Evolutionary conservation across 1,140 invertebrate genomes (phyloP).

Genomic region (Hestina assimilis): DNA sequence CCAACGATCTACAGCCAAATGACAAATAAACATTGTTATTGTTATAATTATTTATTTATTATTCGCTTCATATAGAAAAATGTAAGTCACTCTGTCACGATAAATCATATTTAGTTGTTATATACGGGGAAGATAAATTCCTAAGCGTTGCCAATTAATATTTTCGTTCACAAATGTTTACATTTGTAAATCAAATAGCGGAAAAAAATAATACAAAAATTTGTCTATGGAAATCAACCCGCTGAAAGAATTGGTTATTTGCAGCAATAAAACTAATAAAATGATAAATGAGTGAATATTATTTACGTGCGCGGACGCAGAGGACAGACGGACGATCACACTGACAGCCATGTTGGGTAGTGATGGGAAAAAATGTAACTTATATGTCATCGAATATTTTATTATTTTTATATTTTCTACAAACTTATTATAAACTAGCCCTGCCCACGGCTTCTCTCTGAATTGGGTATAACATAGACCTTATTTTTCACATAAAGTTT

Average conservation of each 20-base stretch:
- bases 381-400: background rate
- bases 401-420: constrained; percentile 6
- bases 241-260: constrained; percentile 27
- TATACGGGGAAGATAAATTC: background rate
- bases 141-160: constrained; percentile 7
- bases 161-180: constrained; percentile 4
- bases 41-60: too few species aligned
- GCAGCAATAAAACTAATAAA: constrained; percentile 35
- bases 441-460: too few species aligned
- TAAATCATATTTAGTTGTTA: background rate
- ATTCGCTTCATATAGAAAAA: background rate
- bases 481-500: too few species aligned
- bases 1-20: too few species aligned
- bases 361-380: background rate
- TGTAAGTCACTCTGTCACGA: background rate
- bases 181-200: constrained; percentile 3
- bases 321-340: constrained; percentile 17
- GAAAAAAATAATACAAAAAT: background rate
- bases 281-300: constrained; percentile 38
- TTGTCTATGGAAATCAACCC: background rate
- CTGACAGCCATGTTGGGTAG: background rate
- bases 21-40: too few species aligned
- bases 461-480: too few species aligned
- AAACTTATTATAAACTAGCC: too few species aligned
- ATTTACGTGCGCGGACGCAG: constrained; percentile 29